A percentile compares a stretch with the other conserved stretches of the same genome.
phyloP scores from a whole-genome alignment of 2,797 vertebrate genomes.

The Ctenosaura bakeri region DNA sequence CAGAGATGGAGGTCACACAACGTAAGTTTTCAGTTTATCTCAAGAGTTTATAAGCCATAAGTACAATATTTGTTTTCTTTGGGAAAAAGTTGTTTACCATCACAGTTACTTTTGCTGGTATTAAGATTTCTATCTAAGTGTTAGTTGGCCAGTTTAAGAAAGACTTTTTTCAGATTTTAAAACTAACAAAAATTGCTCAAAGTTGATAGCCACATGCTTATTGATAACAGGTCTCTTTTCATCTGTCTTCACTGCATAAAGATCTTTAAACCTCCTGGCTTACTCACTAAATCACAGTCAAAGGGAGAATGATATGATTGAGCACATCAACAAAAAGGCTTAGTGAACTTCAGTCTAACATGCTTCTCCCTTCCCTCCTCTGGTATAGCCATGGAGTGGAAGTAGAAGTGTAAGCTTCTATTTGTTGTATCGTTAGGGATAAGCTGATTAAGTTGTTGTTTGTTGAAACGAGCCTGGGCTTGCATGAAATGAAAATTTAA shows the following conservation, averaged over 20 bases:
- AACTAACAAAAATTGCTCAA: not conserved
- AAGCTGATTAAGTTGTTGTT: not conserved
- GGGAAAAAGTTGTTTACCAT: constrained; percentile 1
- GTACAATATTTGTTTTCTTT: not conserved
- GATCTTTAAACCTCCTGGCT: not conserved
- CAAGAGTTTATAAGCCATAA: not conserved
- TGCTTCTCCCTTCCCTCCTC: not conserved
- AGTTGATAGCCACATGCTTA: not conserved
- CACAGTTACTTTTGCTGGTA: not conserved
- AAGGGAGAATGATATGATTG: not conserved
- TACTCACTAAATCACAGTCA: not conserved
- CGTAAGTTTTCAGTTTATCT: constrained; percentile 75
- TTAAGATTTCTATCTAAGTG: not conserved
- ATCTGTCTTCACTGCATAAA: not conserved
- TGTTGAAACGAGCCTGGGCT: not conserved
- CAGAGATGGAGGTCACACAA: constrained; percentile 84
- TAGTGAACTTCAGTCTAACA: not conserved
- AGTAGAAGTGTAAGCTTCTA: not conserved
- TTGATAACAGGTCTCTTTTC: not conserved
- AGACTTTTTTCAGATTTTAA: not conserved
- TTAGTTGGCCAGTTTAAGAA: not conserved
- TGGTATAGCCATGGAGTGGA: not conserved
- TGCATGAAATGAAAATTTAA: constrained; percentile 5
- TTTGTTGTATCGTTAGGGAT: not conserved
- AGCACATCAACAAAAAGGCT: not conserved